These are phyloP conservation scores for Globodera ellingtonae DNA, from an alignment of 1,140 invertebrate genomes.

Conservation along the genomic window DNA sequence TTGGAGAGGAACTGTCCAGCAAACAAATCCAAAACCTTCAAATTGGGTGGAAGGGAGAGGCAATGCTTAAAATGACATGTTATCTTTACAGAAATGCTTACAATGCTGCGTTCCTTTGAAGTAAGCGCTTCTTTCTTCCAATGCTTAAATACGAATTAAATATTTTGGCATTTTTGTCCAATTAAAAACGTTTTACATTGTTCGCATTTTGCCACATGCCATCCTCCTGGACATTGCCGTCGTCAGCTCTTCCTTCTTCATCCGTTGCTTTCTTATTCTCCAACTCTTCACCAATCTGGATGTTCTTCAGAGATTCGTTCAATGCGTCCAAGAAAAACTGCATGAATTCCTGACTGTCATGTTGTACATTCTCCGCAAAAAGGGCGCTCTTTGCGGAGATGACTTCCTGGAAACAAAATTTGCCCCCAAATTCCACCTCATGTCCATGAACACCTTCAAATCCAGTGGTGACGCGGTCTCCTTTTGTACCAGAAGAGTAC, in stretches of 20 bases:
- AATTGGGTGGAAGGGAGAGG: too few relatives aligned
- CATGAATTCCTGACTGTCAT: slow-evolving; percentile 84
- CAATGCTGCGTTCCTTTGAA: slow-evolving; percentile 75
- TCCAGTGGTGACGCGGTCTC: background rate
- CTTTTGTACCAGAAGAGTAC: background rate
- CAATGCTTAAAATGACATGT: too few relatives aligned
- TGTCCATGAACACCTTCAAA: background rate
- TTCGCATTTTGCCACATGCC: background rate
- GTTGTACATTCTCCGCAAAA: slow-evolving; percentile 83
- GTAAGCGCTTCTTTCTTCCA: slow-evolving; percentile 74
- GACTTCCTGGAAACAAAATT: slow-evolving; percentile 58
- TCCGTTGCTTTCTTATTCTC: background rate
- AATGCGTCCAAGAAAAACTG: slow-evolving; percentile 84
- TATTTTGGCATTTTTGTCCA: too few relatives aligned
- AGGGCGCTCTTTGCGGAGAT: slow-evolving; percentile 81
- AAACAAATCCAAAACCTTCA: slow-evolving; percentile 70
- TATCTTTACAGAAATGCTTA: slow-evolving; percentile 62
- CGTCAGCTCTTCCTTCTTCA: background rate
- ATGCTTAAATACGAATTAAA: slow-evolving; percentile 66
- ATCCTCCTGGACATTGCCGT: background rate
- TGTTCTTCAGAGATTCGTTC: slow-evolving; percentile 81
- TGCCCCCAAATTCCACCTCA: background rate
- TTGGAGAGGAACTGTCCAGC: slow-evolving; percentile 85
- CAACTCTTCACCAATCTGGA: background rate
- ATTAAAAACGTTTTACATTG: background rate